Percentiles rank a stretch among this genome's conserved stretches.
Conservation (phyloP, 2,113 vertebrate species). For the Grantiella picta region DNA sequence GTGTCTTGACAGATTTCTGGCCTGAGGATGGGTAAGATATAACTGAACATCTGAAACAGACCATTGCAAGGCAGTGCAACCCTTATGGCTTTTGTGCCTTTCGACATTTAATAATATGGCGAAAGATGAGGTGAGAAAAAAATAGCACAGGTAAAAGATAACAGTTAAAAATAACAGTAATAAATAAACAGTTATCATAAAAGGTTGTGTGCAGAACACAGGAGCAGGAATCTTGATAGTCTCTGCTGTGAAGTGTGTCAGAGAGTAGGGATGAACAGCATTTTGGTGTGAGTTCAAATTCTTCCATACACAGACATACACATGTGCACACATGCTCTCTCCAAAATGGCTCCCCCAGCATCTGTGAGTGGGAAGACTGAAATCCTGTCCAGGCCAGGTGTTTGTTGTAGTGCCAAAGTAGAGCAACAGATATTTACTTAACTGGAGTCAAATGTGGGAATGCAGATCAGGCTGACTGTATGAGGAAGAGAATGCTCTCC, state of each 20-base stretch:
- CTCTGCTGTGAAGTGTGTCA: neutral
- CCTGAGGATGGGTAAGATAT: neutral
- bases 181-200: neutral
- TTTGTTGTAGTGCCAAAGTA: slow-evolving; percentile 46
- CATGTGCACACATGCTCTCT: neutral
- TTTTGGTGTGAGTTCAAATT: neutral
- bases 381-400: slow-evolving; percentile 49
- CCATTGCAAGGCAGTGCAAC: neutral
- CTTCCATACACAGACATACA: neutral
- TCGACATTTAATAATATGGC: neutral
- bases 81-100: neutral
- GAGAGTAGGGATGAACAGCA: neutral
- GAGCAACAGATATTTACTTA: slow-evolving; percentile 16
- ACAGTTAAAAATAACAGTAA: neutral
- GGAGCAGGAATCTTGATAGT: neutral
- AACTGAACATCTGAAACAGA: neutral
- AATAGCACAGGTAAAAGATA: neutral
- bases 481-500: neutral
- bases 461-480: neutral
- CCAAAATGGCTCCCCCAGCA: neutral
- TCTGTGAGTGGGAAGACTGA: neutral
- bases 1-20: neutral
- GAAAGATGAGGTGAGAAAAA: neutral
- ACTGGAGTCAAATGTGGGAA: slow-evolving; percentile 25
- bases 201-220: neutral